Evolutionary conservation across 2,888 invertebrate species (phyloP), one percentile per base, ranked within the genome.

Genomic region (Himalopsyche tibetana): DNA sequence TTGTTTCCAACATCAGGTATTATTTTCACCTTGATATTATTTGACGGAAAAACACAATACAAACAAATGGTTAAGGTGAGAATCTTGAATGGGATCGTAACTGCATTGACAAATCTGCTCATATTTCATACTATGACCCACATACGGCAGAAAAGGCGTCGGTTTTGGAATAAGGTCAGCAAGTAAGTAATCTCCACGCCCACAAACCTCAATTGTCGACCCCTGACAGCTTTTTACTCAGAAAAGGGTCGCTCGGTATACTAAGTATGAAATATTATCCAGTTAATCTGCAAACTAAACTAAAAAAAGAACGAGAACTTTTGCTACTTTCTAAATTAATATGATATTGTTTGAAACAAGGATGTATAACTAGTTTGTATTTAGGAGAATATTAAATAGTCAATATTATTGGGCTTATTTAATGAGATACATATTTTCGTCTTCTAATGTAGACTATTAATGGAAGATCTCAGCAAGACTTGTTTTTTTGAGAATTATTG

Each of bases 201-300:
- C 28, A 63, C 63, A 63, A 63, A 63, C 63, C 63, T 63, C n/a
- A 63, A 63, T 63, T 19, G 63, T 63, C 63, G 63, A 63, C 63
- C 63, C 63, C 63, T 63, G 63, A 2, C 63, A 9, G 63, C 63
- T 63, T 63, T 28, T 63, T 63, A 63, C 63, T 15, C 28, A 63
- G 63, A 63, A 63, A 63, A 28, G 63, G 63, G 63, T 63, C 63
- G 63, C 19, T 63, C 9, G 8, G 19, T 63, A 28, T 8, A 19
- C 19, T 63, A 19, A 19, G 5, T 11, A 19, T 19, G 63, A 63
- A 63, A 63, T 4, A 19, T 63, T 63, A 63, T 9, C 56, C 56
- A 56, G 56, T 56, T 56, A 56, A 56, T 56, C 56, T 17, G 56
- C 5, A 17, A 17, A n/a, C n/a, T 56, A 56, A n/a, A n/a, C 2